Evolutionary conservation across 2,888 invertebrate species (phyloP), one percentile per base, ranked within the genome.

Genomic region (Lutraria lutraria): DNA sequence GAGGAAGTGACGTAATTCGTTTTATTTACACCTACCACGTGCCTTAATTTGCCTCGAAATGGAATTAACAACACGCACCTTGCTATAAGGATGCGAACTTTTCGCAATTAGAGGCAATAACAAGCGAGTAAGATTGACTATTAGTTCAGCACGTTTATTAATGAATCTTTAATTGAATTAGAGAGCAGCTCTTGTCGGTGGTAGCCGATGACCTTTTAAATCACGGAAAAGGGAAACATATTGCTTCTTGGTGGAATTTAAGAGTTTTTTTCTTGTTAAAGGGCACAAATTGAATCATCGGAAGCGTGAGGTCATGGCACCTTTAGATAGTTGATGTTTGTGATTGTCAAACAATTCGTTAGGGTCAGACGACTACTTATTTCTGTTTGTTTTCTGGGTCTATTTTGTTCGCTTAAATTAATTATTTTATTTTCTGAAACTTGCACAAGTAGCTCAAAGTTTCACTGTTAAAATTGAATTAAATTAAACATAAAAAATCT

Each of bases 61-160:
- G 86, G 89, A 89, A 92, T 92, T 90, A 92, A 82, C 89, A 81
- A 43, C 92, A 89, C 90, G 88, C 90, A 90, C 90, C 92, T 88
- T 89, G 72, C 81, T 85, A 86, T 84, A 29, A 72, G 85, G 84
- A 86, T 88, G 85, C 83, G 88, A 87, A 88, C 89, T 90, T 89
- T 76, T 87, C 90, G 86, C 90, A 90, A 87, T 85, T 84, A 89
- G 31, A 81, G 83, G 90, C 81, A 68, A 89, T 92, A 89, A 89
- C 84, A 72, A 60, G 83, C 19, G 88, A 83, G 72, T 63, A 79
- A 88, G 87, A 92, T 92, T 90, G 90, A 88, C 88, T 88, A 92
- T 90, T 92, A 90, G 88, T 86, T 52, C 86, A 86, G 86, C 85
- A 81, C 85, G 80, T 83, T 87, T 85, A 87, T 82, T 90, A 92